Base-by-base conservation (phyloP, 2,888 invertebrate genomes). In the Scrobipalpa costella region DNA sequence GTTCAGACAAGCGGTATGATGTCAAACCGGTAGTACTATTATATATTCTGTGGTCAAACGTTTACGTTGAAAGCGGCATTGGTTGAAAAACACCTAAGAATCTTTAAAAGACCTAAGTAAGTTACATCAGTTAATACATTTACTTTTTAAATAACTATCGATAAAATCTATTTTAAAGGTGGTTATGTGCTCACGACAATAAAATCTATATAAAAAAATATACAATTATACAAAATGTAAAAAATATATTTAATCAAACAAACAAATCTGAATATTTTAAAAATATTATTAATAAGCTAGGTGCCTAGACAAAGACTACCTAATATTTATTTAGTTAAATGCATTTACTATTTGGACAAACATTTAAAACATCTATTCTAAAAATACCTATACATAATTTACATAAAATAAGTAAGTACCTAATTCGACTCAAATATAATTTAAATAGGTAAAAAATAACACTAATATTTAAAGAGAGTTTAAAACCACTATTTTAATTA, bases 261-360 rank as follows among this genome's bases (percentile, higher is more conserved):
- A 19, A 17, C 9, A 3, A 9, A 50, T 15, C 7, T 3, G 9
- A 11, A 3, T 17, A 17, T 21, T 21, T 2, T 19, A 50, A 50
- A 50, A 17, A 50, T 17, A 50, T 17, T 6, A 11, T 21, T 50
- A 11, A 21, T 17, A 50, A 50, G 50, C 21, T 3, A n/a, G 49
- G 49, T 15, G 15, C 7, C 7, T 11, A 40, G 2, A 40, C 49
- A 13, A 17, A 49, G 15, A 19, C 7, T 49, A 19, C 19, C 19
- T 19, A 7, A 27, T 55, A 21, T 33, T 55, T 33, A 55, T 7
- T 33, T n/a, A 36, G 66, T 60, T 65, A 38, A 52, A 65, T 60
- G 65, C 50, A 64, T 61, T 52, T 71, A 67, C 67, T 67, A 65
- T 55, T 59, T 65, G 38, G 36, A 62, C 64, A 64, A 60, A 34